phyloP scores from a whole-genome alignment of 2,797 vertebrate genomes.

The Limnodromus scolopaceus region DNA sequence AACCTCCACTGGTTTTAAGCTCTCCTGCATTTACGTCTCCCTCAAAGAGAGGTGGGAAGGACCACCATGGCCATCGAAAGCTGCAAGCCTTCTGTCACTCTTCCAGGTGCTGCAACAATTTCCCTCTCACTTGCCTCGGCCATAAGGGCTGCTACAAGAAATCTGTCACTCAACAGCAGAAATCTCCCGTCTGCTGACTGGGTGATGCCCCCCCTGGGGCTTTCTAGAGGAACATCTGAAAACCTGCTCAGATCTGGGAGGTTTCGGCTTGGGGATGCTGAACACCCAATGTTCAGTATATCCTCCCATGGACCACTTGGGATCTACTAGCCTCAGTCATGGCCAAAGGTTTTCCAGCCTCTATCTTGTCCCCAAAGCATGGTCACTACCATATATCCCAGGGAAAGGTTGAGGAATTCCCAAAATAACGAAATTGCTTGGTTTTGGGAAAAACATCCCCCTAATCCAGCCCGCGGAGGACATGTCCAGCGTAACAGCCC shows the following conservation, averaged over 20 bases:
- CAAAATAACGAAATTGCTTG: rapidly evolving
- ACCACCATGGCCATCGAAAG: rapidly evolving
- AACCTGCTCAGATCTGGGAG: not conserved
- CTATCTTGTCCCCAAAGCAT: rapidly evolving
- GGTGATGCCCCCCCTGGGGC: not conserved
- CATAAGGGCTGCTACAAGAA: not conserved
- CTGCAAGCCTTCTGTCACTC: not conserved
- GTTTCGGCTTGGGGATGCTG: not conserved
- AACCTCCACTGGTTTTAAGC: not conserved
- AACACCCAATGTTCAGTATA: rapidly evolving
- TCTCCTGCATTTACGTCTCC: not conserved
- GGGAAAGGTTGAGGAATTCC: not conserved
- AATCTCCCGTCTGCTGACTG: not conserved
- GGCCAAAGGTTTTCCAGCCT: not conserved
- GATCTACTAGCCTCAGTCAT: not conserved
- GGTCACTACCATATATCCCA: rapidly evolving
- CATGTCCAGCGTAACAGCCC: not conserved
- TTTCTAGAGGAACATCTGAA: not conserved
- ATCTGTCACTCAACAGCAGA: not conserved
- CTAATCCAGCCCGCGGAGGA: not conserved
- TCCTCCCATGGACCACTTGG: not conserved
- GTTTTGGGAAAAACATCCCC: not conserved
- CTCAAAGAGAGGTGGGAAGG: not conserved
- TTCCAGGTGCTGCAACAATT: not conserved
- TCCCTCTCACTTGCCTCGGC: not conserved